Evolutionary conservation across 2,888 invertebrate species (phyloP).

Genomic region (Eilema sororculum): DNA sequence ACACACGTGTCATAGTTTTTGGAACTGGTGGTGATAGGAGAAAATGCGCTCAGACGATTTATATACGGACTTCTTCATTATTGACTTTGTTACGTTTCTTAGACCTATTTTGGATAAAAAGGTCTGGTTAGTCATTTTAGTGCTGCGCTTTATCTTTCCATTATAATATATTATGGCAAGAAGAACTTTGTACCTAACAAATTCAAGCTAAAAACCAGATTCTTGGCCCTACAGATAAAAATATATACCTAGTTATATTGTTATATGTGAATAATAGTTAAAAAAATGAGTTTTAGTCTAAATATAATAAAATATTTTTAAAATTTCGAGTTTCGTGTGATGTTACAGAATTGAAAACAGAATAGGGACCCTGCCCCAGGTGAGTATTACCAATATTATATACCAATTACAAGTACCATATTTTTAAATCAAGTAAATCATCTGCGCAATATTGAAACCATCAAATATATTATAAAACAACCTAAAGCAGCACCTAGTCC

Average conservation of each 20-base stretch:
- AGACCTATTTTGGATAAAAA: no score
- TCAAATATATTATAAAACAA: conserved; percentile 21
- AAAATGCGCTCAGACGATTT: no score
- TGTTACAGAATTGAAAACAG: not conserved
- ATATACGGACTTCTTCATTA: no score
- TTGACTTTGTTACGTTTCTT: no score
- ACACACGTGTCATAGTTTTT: no score
- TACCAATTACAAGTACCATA: no score
- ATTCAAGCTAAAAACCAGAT: no score
- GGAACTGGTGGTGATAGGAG: no score
- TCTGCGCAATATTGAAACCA: not conserved
- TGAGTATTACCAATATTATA: no score
- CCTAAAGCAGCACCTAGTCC: conserved; percentile 25
- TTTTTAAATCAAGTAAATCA: no score
- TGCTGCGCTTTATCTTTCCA: not conserved
- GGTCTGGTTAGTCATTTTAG: no score
- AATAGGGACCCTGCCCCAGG: not conserved
- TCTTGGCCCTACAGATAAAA: not conserved
- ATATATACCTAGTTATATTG: no score
- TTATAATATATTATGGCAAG: not conserved
- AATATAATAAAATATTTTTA: not conserved
- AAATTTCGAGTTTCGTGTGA: not conserved
- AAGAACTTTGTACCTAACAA: not conserved
- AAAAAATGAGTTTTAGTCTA: not conserved
- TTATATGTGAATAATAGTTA: not conserved